Evolutionary conservation across 2,888 invertebrate genomes (phyloP).

Genomic region (Xestia ashworthii): DNA sequence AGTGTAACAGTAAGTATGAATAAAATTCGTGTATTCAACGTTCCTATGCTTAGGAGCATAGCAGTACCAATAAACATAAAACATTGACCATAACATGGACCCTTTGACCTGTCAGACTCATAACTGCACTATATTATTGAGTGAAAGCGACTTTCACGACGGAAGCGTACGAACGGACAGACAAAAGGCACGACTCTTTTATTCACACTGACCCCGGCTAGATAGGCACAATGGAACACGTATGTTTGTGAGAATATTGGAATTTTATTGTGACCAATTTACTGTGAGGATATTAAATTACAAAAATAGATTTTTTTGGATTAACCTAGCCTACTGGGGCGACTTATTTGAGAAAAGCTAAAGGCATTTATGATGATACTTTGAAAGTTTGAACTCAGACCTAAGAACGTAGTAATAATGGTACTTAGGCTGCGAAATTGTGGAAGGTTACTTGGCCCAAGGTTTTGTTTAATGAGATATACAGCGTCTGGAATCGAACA

Average conservation of each 20-base stretch:
- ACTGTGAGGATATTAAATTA: background rate
- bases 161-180: conserved; percentile 71
- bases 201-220: conserved; percentile 75
- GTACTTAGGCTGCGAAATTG: background rate
- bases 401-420: background rate
- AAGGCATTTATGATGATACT: background rate
- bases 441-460: background rate
- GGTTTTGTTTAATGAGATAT: background rate
- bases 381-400: background rate
- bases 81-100: conserved; percentile 53
- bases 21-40: background rate
- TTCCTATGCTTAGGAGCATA: background rate
- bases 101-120: conserved; percentile 77
- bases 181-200: conserved; percentile 78
- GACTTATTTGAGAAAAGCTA: background rate
- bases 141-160: conserved; percentile 85
- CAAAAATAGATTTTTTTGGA: background rate
- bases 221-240: conserved; percentile 48
- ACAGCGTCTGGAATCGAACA: background rate
- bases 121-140: conserved; percentile 75
- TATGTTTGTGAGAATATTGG: conserved; percentile 45
- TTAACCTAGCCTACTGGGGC: background rate
- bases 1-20: background rate
- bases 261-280: conserved; percentile 23
- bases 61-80: conserved; percentile 15